Evolutionary conservation across 2,888 invertebrate species (phyloP), one percentile per base, ranked within the genome.

Genomic region (Mycogona germanica): DNA sequence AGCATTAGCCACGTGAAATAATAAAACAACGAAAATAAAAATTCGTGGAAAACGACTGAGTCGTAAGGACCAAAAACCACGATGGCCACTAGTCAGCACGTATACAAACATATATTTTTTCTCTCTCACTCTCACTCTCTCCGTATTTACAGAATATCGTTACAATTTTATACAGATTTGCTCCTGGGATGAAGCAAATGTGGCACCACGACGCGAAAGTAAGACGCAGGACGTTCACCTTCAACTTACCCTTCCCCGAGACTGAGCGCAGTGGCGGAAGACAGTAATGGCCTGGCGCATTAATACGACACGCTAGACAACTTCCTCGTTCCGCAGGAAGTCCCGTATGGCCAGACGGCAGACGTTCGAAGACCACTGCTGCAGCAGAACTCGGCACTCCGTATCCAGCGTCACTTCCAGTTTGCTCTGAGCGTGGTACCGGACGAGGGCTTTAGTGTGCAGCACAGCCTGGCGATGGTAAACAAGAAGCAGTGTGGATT

Each of bases 281-380:
- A 32, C n/a, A 32, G 9, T 12, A 32, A 32, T n/a, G 9, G 35
- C 9, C n/a, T 32, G 35, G 9, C 35, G 9, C n/a, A 32, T n/a
- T 12, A n/a, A 32, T 32, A 12, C 14, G 21, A 41, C 9, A 41
- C 14, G 21, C 44, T 29, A 51, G 23, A 51, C 51, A 28, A 51
- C 32, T 41, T 53, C 53, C 19, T 53, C 48, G 14, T 38, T 19
- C 30, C 38, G 37, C 29, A 53, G 28, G 69, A 62, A 61, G 25
- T 59, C 60, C 42, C 64, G 64, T 17, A 72, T 68, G 55, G 65
- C 64, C 21, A 70, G 74, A 66, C 83, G 84, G 61, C 84, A 86
- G 63, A 84, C 83, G 0, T 72, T 65, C 2, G 82, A 80, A 57
- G 76, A 76, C 87, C 87, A 88, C 64, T 82, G 80, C 59, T 83